Base-by-base conservation (phyloP, 2,888 invertebrate genomes). In the Clanis bilineata region DNA sequence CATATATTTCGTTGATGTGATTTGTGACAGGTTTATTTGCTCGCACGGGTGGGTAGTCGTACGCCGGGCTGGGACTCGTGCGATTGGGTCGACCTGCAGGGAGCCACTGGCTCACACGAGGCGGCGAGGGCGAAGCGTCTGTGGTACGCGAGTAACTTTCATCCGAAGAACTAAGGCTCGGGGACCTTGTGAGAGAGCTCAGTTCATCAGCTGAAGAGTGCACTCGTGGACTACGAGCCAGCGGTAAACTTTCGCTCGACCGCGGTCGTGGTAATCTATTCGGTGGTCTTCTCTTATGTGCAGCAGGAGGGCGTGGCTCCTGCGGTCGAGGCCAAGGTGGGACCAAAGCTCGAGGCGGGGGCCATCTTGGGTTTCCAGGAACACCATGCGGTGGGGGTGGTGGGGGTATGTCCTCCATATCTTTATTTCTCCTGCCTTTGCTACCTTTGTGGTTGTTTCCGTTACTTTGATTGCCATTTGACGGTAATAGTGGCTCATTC, bases 181-280 rank as follows among this genome's bases (percentile, higher is more conserved):
- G 96, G 6, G 96, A 96, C 71, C 96, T 95, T 58, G 96, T 96
- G 9, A 96, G 89, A 0, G 96, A 96, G 74, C 96, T 96, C 25
- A 96, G 94, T 82, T 97, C 97, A 78, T 97, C 96, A 0, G 96
- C 96, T 2, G 96, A 97, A 5, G 96, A 96, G 77, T 95, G 95
- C 2, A 95, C 94, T 41, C 95, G 86, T 18, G 94, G 94, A 64
- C 93, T 92, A 47, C 92, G 82, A 3, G 93, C 92, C 21, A 94
- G 92, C 0, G 93, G 93, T 10, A 95, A 79, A 70, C 95, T 95
- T 73, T 95, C 95, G 66, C 95, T 95, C 0, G 95, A 95, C 58
- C 95, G 93, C 60, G 95, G 95, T 45, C 95, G 85, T 28, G 95
- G 94, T 38, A 95, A 77, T 45, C 93, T 88, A 0, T 86, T 75